These are phyloP conservation scores for Tokudaia tokunoshimensis DNA, from an alignment of 2,797 vertebrate species.

Conservation along the genomic window DNA sequence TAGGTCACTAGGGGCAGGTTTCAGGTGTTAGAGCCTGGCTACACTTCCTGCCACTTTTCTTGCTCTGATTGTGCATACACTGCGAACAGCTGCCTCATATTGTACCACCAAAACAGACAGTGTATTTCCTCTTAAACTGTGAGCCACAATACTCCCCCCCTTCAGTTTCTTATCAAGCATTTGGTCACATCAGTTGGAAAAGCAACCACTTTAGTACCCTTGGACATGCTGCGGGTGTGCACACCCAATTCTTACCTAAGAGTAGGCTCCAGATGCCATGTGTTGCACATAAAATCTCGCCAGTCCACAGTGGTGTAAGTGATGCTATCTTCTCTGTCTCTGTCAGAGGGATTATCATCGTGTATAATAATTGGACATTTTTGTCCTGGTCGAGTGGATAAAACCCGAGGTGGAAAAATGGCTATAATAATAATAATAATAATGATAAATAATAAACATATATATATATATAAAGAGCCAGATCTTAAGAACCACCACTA, in stretches of 20 bases:
- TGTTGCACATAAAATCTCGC: conserved; percentile 99
- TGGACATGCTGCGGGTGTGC: not conserved
- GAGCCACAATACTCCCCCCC: not conserved
- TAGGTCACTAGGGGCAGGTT: not conserved
- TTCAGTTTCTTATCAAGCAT: not conserved
- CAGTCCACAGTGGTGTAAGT: conserved; percentile 98
- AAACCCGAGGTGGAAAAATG: conserved; percentile 95
- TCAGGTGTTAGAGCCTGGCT: not conserved
- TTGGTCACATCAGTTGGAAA: not conserved
- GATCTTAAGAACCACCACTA: conserved; percentile 28
- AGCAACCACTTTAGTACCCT: not conserved
- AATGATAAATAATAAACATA: not conserved
- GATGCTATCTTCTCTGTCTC: conserved; percentile 92
- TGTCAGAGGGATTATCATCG: conserved; percentile 91
- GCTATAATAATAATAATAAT: conserved; percentile 87
- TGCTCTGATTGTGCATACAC: not conserved
- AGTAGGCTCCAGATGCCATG: conserved; percentile 99
- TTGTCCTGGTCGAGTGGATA: conserved; percentile 94
- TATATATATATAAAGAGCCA: not conserved
- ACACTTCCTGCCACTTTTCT: not conserved
- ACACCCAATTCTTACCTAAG: conserved; percentile 91
- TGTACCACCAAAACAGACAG: not conserved
- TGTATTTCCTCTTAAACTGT: not conserved
- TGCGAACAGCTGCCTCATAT: not conserved
- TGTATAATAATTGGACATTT: conserved; percentile 94